phyloP scores from a whole-genome alignment of 2,797 vertebrate species.

The Esox lucius region DNA sequence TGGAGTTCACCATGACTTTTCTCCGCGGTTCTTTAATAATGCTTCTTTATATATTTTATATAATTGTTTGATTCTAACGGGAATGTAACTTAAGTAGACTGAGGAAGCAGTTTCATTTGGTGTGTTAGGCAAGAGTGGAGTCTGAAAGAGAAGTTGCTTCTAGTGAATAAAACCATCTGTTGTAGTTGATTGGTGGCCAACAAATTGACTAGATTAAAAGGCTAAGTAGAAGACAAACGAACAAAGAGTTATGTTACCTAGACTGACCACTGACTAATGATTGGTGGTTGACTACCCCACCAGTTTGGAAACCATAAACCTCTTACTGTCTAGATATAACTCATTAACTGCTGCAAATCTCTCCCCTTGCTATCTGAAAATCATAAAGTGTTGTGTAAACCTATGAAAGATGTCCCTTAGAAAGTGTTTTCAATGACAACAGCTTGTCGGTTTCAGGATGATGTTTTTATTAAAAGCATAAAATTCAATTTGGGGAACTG shows the following conservation, averaged over 20 bases:
- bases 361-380: slow-evolving; percentile 10
- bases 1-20: slow-evolving; percentile 51
- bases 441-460: background rate
- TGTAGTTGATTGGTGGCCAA: slow-evolving; percentile 65
- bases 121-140: slow-evolving; percentile 28
- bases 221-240: slow-evolving; percentile 35
- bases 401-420: background rate
- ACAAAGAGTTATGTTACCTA: slow-evolving; percentile 33
- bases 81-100: slow-evolving; percentile 55
- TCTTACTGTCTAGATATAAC: background rate
- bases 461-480: background rate
- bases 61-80: slow-evolving; percentile 60
- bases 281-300: slow-evolving; percentile 37
- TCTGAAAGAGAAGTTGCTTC: slow-evolving; percentile 54
- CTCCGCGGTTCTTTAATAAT: slow-evolving; percentile 67
- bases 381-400: background rate
- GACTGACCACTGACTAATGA: slow-evolving; percentile 18
- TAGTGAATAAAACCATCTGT: slow-evolving; percentile 73
- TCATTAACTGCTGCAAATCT: background rate
- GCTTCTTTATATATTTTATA: slow-evolving; percentile 59
- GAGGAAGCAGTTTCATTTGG: slow-evolving; percentile 47
- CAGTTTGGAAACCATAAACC: slow-evolving; percentile 7
- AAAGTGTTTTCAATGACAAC: background rate
- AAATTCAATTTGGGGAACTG: background rate
- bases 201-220: slow-evolving; percentile 39